phyloP scores from a whole-genome alignment of 2,113 vertebrate genomes.

The Pao palembangensis region DNA sequence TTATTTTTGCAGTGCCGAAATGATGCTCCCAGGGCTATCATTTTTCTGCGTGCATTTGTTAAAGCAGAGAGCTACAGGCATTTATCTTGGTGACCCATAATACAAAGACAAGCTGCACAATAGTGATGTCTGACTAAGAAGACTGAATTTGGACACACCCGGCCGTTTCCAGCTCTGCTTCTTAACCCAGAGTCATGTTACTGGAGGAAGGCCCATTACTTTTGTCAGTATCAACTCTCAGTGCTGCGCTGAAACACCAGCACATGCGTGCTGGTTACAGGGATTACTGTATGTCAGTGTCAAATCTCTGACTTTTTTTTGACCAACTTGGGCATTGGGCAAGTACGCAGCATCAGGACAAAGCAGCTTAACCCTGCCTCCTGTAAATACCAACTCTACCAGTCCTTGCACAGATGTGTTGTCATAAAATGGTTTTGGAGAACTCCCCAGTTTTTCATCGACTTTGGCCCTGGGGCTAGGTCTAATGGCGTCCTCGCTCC shows the following conservation, averaged over 20 bases:
- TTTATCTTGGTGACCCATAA: constrained; percentile 66
- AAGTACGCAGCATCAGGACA: constrained; percentile 38
- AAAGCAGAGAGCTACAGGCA: constrained; percentile 46
- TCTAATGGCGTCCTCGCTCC: constrained; percentile 76
- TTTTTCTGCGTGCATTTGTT: constrained; percentile 57
- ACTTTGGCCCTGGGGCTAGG: constrained; percentile 65
- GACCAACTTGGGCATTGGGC: constrained; percentile 33
- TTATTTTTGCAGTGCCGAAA: constrained; percentile 63
- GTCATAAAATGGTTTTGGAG: constrained; percentile 50
- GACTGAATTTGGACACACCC: constrained; percentile 42
- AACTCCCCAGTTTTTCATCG: constrained; percentile 54
- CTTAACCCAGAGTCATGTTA: constrained; percentile 66
- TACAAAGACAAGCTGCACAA: constrained; percentile 59
- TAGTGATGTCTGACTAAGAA: constrained; percentile 45
- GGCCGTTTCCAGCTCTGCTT: constrained; percentile 37
- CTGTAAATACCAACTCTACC: constrained; percentile 32
- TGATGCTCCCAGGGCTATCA: constrained; percentile 66
- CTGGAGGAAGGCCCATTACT: constrained; percentile 57
- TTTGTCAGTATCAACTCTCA: constrained; percentile 54
- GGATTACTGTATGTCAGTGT: constrained; percentile 66
- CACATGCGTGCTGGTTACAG: constrained; percentile 54
- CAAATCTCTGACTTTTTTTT: constrained; percentile 46
- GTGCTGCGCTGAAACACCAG: constrained; percentile 34
- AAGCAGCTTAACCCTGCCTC: constrained; percentile 24
- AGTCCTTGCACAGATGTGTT: constrained; percentile 33